phyloP scores from a whole-genome alignment of 23 tunicate genomes.

The Styela plicata region DNA sequence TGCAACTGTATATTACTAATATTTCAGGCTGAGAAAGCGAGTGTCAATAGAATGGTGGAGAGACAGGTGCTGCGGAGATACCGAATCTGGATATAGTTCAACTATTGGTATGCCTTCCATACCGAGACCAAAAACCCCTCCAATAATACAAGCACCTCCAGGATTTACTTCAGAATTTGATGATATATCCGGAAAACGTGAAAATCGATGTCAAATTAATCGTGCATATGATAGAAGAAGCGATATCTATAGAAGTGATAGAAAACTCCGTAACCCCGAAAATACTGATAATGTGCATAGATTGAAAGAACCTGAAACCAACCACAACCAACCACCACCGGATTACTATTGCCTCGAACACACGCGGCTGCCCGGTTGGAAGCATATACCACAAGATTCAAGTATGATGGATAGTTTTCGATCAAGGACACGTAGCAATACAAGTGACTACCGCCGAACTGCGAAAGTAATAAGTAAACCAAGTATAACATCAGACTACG shows the following conservation, averaged over 20 bases:
- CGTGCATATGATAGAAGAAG: not conserved
- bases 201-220: not conserved
- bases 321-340: not conserved
- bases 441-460: not conserved
- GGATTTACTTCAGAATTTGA: not conserved
- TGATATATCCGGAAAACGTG: not conserved
- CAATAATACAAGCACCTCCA: not conserved
- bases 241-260: not conserved
- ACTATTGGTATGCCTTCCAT: not conserved
- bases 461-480: not conserved
- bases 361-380: not conserved
- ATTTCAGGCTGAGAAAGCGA: not conserved
- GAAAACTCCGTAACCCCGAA: not conserved
- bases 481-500: slow-evolving; percentile 22
- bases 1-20: too few species aligned
- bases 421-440: not conserved
- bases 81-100: not conserved
- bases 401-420: not conserved
- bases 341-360: not conserved
- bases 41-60: not conserved
- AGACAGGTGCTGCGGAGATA: not conserved
- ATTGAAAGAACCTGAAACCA: not conserved
- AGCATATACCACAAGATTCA: not conserved
- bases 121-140: not conserved
- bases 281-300: not conserved